Conservation (phyloP, 2,113 vertebrate genomes). For the Elanoides forficatus region DNA sequence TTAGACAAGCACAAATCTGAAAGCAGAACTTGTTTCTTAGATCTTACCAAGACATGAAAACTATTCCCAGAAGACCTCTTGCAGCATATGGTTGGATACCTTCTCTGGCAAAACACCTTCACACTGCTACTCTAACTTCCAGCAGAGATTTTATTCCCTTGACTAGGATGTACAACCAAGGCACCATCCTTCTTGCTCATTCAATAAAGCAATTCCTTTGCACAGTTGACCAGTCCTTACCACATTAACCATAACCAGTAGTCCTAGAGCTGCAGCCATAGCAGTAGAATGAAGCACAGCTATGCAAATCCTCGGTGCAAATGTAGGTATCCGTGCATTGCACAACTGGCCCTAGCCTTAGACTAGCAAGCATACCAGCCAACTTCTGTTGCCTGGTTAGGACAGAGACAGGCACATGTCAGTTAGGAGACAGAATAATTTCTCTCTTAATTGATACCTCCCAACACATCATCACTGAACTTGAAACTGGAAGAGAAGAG, state of each 20-base stretch:
- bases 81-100: not conserved
- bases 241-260: accelerated
- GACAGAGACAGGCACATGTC: not conserved
- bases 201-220: not conserved
- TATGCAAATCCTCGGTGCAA: accelerated
- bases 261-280: not conserved
- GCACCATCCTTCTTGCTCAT: not conserved
- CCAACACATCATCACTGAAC: not conserved
- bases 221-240: not conserved
- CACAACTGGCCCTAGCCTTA: not conserved
- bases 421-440: not conserved
- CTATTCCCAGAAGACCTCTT: not conserved
- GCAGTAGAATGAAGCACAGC: not conserved
- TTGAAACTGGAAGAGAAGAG: not conserved
- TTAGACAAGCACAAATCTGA: not conserved
- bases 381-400: not conserved
- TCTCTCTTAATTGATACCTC: not conserved
- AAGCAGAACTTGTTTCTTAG: not conserved
- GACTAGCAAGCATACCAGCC: not conserved
- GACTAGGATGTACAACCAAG: not conserved
- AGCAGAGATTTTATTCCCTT: not conserved
- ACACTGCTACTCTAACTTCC: not conserved
- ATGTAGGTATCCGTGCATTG: not conserved
- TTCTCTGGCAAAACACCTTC: not conserved
- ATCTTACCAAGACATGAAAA: not conserved